Percentiles rank a stretch among this genome's conserved stretches.
These are phyloP conservation scores for Sphaerophoria taeniata DNA, from an alignment of 2,888 invertebrate genomes.

Conservation along the genomic window DNA sequence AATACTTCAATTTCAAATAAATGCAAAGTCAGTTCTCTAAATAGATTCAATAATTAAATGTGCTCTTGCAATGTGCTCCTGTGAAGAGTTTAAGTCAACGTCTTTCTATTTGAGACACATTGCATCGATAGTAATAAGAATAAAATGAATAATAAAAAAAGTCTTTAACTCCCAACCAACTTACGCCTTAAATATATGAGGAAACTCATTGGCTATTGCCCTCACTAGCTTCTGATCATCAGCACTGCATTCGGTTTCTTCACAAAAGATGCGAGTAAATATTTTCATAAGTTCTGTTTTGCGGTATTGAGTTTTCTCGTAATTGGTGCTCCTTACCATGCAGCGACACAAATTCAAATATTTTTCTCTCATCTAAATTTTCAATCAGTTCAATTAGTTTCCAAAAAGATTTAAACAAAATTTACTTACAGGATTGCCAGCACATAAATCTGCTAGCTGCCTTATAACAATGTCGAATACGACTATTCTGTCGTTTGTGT, in stretches of 20 bases:
- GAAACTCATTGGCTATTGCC: constrained; percentile 93
- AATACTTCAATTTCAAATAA: constrained; percentile 12
- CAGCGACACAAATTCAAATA: constrained; percentile 92
- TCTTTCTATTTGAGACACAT: constrained; percentile 54
- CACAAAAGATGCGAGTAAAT: constrained; percentile 93
- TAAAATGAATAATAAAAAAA: constrained; percentile 6
- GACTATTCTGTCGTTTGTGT: constrained; percentile 97
- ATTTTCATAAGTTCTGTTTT: constrained; percentile 92
- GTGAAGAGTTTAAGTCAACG: background rate
- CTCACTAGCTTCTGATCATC: constrained; percentile 91
- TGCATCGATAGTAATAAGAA: constrained; percentile 36
- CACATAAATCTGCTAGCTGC: constrained; percentile 94
- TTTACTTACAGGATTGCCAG: constrained; percentile 90
- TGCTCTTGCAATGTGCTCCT: background rate
- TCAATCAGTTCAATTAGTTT: constrained; percentile 40
- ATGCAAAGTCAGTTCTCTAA: background rate
- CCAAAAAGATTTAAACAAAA: background rate
- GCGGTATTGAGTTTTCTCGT: constrained; percentile 91
- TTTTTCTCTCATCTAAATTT: constrained; percentile 87
- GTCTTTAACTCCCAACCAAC: constrained; percentile 30
- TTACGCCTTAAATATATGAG: constrained; percentile 89
- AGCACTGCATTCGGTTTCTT: constrained; percentile 89
- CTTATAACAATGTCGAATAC: constrained; percentile 96
- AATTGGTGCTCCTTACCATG: constrained; percentile 91
- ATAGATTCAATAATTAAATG: constrained; percentile 11